Conservation (phyloP, 1,140 invertebrate species). For the Palaemon carinicauda region DNA sequence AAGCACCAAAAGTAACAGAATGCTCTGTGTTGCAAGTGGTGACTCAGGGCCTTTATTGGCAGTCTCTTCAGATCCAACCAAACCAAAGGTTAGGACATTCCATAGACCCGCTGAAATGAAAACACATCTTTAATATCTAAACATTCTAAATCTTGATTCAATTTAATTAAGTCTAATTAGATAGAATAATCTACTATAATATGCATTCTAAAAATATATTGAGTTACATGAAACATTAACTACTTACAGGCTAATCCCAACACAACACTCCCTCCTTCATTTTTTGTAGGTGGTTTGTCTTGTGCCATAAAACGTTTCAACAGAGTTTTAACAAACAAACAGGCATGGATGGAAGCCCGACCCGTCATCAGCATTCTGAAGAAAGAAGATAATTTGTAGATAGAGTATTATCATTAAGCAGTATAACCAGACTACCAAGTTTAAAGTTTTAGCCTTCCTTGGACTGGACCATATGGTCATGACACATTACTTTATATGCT, state of each 20-base stretch:
- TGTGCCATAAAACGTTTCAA: conserved; percentile 82
- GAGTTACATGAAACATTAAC: background rate
- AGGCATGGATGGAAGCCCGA: conserved; percentile 75
- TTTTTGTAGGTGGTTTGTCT: conserved; percentile 74
- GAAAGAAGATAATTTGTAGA: conserved; percentile 61
- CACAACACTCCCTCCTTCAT: conserved; percentile 79
- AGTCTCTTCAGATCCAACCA: conserved; percentile 66
- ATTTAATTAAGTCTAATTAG: too few relatives aligned
- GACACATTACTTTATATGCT: too few relatives aligned
- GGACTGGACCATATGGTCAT: too few relatives aligned
- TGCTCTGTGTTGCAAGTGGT: conserved; percentile 87
- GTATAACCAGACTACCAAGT: too few relatives aligned
- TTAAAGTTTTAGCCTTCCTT: too few relatives aligned
- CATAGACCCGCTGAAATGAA: conserved; percentile 78
- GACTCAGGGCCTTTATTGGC: conserved; percentile 75
- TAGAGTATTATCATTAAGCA: background rate
- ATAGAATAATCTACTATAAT: background rate
- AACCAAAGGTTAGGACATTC: conserved; percentile 75
- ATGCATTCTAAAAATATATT: background rate
- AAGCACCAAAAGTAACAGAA: conserved; percentile 85
- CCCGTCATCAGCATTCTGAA: conserved; percentile 78
- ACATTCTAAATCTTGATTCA: background rate
- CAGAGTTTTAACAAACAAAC: conserved; percentile 79
- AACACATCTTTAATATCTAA: conserved; percentile 4
- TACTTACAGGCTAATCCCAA: conserved; percentile 82